phyloP scores from a whole-genome alignment of 2,797 vertebrate genomes.

The Sebastiscus albofasciatus region DNA sequence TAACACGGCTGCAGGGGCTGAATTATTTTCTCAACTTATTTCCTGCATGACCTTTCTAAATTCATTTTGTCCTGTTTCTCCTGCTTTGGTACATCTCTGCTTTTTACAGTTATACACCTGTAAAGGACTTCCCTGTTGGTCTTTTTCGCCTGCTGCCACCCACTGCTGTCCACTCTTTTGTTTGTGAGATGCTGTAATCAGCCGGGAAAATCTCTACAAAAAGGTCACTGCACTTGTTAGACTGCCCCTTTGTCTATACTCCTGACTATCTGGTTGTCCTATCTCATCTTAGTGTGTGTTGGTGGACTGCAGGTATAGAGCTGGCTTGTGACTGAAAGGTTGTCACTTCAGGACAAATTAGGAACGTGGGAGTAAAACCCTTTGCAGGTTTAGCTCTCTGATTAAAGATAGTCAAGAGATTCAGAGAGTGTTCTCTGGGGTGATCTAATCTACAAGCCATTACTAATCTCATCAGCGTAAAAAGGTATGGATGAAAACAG shows the following conservation, averaged over 20 bases:
- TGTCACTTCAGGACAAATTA: neutral
- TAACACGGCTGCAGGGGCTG: neutral
- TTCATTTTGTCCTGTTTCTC: neutral
- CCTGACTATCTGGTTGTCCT: conserved; percentile 9
- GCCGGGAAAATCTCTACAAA: conserved; percentile 19
- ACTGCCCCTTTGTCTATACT: conserved; percentile 23
- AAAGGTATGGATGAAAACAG: conserved; percentile 66
- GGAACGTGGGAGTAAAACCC: neutral
- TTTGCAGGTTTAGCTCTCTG: neutral
- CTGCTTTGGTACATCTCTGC: neutral
- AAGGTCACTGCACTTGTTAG: conserved; percentile 47
- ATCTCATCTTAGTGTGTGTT: conserved; percentile 16
- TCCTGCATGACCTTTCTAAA: neutral
- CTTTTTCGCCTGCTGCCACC: neutral
- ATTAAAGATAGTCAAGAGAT: conserved; percentile 39
- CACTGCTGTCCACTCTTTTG: conserved; percentile 31
- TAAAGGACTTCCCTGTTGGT: neutral
- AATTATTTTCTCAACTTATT: conserved; percentile 28
- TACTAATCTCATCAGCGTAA: conserved; percentile 59
- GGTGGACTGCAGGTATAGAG: neutral
- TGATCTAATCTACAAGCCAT: conserved; percentile 63
- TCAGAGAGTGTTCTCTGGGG: conserved; percentile 59
- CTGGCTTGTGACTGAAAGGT: neutral
- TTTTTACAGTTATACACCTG: neutral
- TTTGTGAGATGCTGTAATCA: conserved; percentile 46